Conservation (phyloP, 2,888 invertebrate genomes). For the Acleris sparsana region DNA sequence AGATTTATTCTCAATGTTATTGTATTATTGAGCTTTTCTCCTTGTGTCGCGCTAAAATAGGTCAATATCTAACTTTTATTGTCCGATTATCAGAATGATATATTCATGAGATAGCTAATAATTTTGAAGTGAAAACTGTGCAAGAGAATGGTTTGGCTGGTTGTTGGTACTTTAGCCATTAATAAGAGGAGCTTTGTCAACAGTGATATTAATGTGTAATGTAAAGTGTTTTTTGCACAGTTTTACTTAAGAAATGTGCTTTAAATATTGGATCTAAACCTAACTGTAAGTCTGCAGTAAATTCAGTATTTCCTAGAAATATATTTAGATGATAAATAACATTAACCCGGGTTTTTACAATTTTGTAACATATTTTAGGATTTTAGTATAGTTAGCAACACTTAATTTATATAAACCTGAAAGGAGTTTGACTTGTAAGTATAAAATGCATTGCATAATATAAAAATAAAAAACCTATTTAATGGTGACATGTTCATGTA, state of each 20-base stretch:
- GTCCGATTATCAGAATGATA: slow-evolving; percentile 45
- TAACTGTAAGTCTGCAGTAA: slow-evolving; percentile 67
- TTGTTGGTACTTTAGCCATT: slow-evolving; percentile 55
- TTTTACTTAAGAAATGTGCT: slow-evolving; percentile 69
- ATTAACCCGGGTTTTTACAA: slow-evolving; percentile 71
- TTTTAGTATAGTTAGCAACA: slow-evolving; percentile 73
- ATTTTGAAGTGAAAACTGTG: slow-evolving; percentile 72
- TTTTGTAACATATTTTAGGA: slow-evolving; percentile 71
- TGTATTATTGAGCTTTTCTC: slow-evolving; percentile 63
- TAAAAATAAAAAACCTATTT: slow-evolving; percentile 48
- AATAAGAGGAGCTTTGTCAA: slow-evolving; percentile 68
- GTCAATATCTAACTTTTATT: slow-evolving; percentile 44
- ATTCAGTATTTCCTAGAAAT: slow-evolving; percentile 77
- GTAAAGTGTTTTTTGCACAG: slow-evolving; percentile 71
- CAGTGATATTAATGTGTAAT: slow-evolving; percentile 72
- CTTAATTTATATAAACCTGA: slow-evolving; percentile 61
- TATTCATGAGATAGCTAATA: slow-evolving; percentile 49
- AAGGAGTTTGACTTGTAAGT: slow-evolving; percentile 61
- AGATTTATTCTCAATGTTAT: slow-evolving; percentile 70
- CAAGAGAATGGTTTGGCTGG: slow-evolving; percentile 64
- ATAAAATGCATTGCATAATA: slow-evolving; percentile 57
- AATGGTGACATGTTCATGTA: slow-evolving; percentile 59
- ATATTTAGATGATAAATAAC: slow-evolving; percentile 69
- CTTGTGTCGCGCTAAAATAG: slow-evolving; percentile 41
- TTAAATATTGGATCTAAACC: slow-evolving; percentile 55